Evolutionary conservation across 2,797 vertebrate genomes (phyloP), one percentile per base, ranked within the genome.

Genomic region (Trachops cirrhosus): DNA sequence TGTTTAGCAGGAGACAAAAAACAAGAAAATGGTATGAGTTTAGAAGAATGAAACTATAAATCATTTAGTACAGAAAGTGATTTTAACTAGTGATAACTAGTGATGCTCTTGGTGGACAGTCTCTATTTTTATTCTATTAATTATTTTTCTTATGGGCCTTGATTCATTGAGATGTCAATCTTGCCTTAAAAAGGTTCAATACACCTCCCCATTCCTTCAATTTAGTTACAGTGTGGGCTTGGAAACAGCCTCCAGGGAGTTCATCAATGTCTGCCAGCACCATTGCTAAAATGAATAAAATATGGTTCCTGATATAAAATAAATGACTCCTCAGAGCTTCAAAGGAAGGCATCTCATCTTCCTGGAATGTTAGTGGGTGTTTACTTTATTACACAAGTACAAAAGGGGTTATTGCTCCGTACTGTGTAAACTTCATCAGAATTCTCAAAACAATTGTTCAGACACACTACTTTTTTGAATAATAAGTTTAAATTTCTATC

Each of bases 281-380:
- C 75, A 34, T 11, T 62, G 44, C 59, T 96, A 71, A 82, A 82
- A 93, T 80, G 70, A 86, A 89, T 91, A 59, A 83, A 93, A 89
- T 62, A 57, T 6, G 4, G 4, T 67, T 94, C 46, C 75, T 89
- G 74, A 59, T 62, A 73, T 86, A 68, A 95, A 92, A 84, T 50
- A 87, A 48, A 89, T 24, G 24, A 50, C 29, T 91, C 79, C 52
- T 89, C 52, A 14, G 93, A 80, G 67, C 73, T 89, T 84, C 59
- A 46, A 41, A 67, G 70, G 54, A 78, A 85, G 29, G 1, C 29
- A 62, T 68, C 59, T 92, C 50, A 34, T 86, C 68, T 86, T 89
- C 71, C 67, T 37, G 34, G 18, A 67, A 41, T 84, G 19, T 93
- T 86, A 82, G 52, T 89, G 71, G 48, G 52, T 73, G 12, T 89